These are phyloP conservation scores for Dicrostonyx torquatus DNA, from an alignment of 2,797 vertebrate genomes.

Conservation along the genomic window DNA sequence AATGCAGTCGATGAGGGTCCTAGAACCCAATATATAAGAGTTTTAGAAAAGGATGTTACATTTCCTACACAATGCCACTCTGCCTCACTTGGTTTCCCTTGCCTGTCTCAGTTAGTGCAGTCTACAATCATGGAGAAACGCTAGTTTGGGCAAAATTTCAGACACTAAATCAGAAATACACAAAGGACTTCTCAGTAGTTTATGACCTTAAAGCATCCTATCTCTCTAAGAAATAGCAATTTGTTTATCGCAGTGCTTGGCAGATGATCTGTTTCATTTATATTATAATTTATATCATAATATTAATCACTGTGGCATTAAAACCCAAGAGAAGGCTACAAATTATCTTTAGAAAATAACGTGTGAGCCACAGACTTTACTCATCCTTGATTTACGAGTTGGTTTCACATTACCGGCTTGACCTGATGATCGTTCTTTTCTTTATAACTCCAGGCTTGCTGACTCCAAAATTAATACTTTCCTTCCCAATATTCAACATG, in stretches of 20 bases:
- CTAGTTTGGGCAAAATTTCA: slow-evolving; percentile 37
- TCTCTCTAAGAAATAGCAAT: slow-evolving; percentile 50
- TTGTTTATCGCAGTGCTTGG: slow-evolving; percentile 41
- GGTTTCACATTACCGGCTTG: slow-evolving; percentile 33
- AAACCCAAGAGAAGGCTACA: slow-evolving; percentile 7
- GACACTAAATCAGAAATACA: slow-evolving; percentile 49
- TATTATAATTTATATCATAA: slow-evolving; percentile 36
- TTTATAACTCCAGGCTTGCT: slow-evolving; percentile 44
- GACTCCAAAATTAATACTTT: slow-evolving; percentile 61
- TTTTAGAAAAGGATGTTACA: slow-evolving; percentile 43
- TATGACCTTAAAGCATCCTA: slow-evolving; percentile 26
- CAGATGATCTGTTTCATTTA: slow-evolving; percentile 27
- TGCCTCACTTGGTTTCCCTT: neutral
- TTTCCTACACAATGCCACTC: neutral
- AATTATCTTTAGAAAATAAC: slow-evolving; percentile 24
- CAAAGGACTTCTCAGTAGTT: slow-evolving; percentile 37
- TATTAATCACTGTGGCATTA: slow-evolving; percentile 51
- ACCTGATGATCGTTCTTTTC: slow-evolving; percentile 53
- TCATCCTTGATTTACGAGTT: slow-evolving; percentile 44
- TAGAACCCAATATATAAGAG: slow-evolving; percentile 79
- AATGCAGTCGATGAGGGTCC: slow-evolving; percentile 96
- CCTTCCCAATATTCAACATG: slow-evolving; percentile 47
- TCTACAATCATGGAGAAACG: slow-evolving; percentile 11
- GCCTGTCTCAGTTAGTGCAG: neutral
- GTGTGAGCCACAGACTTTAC: neutral